phyloP scores from a whole-genome alignment of 2,113 vertebrate species.

The Notothenia coriiceps region DNA sequence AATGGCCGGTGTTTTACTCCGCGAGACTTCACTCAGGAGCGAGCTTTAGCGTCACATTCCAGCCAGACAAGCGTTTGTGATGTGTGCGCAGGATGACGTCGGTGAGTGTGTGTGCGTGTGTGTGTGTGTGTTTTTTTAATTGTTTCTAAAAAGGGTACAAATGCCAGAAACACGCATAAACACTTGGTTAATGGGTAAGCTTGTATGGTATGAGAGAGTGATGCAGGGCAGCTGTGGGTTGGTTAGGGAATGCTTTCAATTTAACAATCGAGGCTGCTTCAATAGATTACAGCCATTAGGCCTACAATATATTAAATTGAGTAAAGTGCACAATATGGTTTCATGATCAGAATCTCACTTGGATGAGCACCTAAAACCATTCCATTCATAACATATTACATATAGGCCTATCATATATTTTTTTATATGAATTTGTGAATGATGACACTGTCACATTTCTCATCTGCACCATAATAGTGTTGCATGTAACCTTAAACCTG shows the following conservation, averaged over 20 bases:
- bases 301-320: not conserved
- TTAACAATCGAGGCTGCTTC: not conserved
- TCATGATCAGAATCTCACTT: not conserved
- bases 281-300: not conserved
- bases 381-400: too few relatives aligned
- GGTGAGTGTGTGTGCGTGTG: not conserved
- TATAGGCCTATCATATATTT: too few relatives aligned
- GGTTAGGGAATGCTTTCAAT: not conserved
- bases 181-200: not conserved
- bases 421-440: too few relatives aligned
- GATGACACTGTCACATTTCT: too few relatives aligned
- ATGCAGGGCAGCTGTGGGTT: not conserved
- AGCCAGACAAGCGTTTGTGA: constrained; percentile 54
- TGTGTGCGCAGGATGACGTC: constrained; percentile 51
- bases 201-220: not conserved
- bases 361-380: not conserved
- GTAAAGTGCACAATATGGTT: not conserved
- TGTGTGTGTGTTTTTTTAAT: not conserved
- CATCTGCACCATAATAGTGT: too few relatives aligned
- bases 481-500: too few relatives aligned
- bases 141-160: constrained; percentile 21
- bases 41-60: constrained; percentile 69
- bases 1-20: constrained; percentile 83
- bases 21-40: constrained; percentile 82
- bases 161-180: not conserved